A percentile compares a stretch with the other conserved stretches of the same genome.
phyloP scores from a whole-genome alignment of 1,140 invertebrate species.

The Drosophila virilis region DNA sequence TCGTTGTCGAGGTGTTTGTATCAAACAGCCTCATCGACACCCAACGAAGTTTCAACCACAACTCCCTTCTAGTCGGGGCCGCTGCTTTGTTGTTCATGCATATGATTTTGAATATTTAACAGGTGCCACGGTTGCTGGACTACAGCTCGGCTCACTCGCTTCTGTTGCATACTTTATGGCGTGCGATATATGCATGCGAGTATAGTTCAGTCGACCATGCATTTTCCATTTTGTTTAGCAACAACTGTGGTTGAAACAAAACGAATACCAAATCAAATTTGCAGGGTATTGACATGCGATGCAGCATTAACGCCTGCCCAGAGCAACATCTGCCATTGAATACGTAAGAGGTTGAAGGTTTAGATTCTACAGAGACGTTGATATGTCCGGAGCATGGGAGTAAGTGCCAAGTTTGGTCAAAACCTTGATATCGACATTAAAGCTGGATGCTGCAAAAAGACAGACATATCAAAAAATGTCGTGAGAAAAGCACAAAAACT shows the following conservation, averaged over 20 bases:
- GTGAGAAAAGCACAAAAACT: too few relatives aligned
- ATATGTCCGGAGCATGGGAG: too few relatives aligned
- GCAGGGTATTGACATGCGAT: background rate
- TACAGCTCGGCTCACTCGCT: conserved; percentile 54
- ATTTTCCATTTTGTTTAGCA: conserved; percentile 20
- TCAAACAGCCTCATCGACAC: conserved; percentile 27
- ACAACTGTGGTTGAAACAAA: background rate
- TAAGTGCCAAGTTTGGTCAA: too few relatives aligned
- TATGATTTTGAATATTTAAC: conserved; percentile 81
- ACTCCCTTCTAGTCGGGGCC: conserved; percentile 8
- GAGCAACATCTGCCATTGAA: background rate
- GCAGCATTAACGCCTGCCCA: background rate
- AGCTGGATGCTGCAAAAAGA: too few relatives aligned
- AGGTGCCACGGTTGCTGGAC: conserved; percentile 59
- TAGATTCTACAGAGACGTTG: too few relatives aligned
- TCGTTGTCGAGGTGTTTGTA: conserved; percentile 30
- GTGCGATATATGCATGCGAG: conserved; percentile 14
- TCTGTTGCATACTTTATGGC: conserved; percentile 74
- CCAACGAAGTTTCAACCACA: conserved; percentile 10
- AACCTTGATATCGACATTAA: too few relatives aligned
- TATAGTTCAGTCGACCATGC: conserved; percentile 21
- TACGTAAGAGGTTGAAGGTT: background rate
- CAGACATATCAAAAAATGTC: too few relatives aligned
- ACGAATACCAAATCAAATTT: background rate
- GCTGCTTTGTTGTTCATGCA: conserved; percentile 61